phyloP scores from a whole-genome alignment of 2,888 invertebrate species.

The Hetaerina titia region DNA sequence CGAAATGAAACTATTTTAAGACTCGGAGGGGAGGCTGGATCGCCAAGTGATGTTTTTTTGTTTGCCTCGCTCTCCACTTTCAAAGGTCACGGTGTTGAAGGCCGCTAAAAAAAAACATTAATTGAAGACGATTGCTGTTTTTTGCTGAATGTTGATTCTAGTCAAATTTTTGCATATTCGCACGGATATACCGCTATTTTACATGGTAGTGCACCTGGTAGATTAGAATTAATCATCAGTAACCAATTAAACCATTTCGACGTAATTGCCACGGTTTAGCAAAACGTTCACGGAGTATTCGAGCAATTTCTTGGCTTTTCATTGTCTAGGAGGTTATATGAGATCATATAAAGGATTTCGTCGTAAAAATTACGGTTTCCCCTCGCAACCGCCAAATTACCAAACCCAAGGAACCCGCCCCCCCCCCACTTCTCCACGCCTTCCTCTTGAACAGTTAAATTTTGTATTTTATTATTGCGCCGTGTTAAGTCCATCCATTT shows the following conservation, averaged over 20 bases:
- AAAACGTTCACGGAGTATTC: neutral
- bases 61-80: neutral
- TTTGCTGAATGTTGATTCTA: neutral
- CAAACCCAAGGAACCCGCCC: neutral
- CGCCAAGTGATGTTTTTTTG: neutral
- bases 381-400: neutral
- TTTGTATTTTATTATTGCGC: neutral
- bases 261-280: neutral
- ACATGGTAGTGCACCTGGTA: too few species aligned
- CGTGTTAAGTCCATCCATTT: neutral
- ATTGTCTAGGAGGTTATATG: neutral
- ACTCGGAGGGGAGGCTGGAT: neutral
- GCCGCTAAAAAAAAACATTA: neutral
- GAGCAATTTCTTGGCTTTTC: neutral
- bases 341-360: neutral
- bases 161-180: neutral
- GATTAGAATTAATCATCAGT: too few species aligned
- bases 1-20: slow-evolving; percentile 3
- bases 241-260: neutral
- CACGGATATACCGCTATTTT: neutral
- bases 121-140: neutral
- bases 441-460: neutral
- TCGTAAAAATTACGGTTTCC: neutral
- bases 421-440: neutral
- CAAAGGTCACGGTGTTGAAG: neutral